Evolutionary conservation across 2,888 invertebrate genomes (phyloP).

Genomic region (Mythimna lalbum): DNA sequence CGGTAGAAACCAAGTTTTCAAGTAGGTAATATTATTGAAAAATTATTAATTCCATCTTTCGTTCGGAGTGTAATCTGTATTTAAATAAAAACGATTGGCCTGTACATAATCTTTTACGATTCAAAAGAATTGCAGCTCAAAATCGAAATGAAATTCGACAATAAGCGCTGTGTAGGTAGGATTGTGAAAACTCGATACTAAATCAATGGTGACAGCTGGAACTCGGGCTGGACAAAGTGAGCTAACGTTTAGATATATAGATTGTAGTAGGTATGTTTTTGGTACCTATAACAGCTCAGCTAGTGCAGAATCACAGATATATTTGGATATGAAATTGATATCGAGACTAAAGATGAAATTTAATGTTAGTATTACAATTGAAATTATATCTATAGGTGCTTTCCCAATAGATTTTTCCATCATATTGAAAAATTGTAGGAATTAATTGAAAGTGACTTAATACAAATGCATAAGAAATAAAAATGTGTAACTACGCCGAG

Average conservation of each 20-base stretch:
- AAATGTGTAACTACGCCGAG: too few species aligned
- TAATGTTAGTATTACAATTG: not conserved
- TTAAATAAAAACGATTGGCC: not conserved
- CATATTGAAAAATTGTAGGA: too few species aligned
- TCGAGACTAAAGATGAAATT: not conserved
- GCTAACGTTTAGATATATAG: not conserved
- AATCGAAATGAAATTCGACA: not conserved
- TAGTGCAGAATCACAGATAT: not conserved
- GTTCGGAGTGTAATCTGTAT: not conserved
- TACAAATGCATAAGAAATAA: too few species aligned
- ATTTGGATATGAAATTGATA: not conserved
- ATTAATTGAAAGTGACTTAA: too few species aligned
- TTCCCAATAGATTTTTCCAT: too few species aligned
- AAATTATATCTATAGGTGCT: too few species aligned
- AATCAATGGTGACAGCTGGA: constrained; percentile 9
- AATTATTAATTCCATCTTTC: not conserved
- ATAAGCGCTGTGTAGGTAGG: not conserved
- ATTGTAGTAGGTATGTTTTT: not conserved
- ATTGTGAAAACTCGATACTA: constrained; percentile 9
- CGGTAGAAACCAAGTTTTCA: too few species aligned
- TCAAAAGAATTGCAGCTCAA: not conserved
- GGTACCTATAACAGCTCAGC: not conserved
- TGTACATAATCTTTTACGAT: not conserved
- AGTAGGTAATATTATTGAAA: too few species aligned
- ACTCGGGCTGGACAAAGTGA: too few species aligned